These are phyloP conservation scores for Eueides isabella DNA, from an alignment of 1,140 invertebrate genomes.

Conservation along the genomic window DNA sequence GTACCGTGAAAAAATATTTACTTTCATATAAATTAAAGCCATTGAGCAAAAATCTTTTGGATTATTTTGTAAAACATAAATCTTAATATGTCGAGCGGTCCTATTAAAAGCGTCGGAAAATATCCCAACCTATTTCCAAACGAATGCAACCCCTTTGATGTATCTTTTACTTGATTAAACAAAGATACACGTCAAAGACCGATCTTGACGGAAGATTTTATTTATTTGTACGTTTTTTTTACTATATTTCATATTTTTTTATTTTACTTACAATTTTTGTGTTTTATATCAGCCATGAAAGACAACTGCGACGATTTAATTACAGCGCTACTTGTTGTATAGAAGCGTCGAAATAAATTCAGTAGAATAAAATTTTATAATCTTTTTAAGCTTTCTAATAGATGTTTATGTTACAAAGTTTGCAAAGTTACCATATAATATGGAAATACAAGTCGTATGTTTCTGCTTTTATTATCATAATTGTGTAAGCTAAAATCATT, in stretches of 20 bases:
- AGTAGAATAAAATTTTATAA: too few relatives aligned
- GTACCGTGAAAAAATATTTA: too few relatives aligned
- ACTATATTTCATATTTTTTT: background rate
- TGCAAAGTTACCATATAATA: too few relatives aligned
- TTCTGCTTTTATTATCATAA: too few relatives aligned
- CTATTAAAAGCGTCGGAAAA: background rate
- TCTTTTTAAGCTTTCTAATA: too few relatives aligned
- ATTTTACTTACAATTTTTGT: background rate
- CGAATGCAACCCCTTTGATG: background rate
- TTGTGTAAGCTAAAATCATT: too few relatives aligned
- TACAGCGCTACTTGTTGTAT: too few relatives aligned
- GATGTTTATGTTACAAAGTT: too few relatives aligned
- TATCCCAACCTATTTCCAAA: background rate
- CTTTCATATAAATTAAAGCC: background rate
- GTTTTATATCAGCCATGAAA: background rate
- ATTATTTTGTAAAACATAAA: background rate
- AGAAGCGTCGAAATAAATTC: too few relatives aligned
- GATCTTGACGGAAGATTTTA: background rate
- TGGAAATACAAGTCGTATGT: too few relatives aligned
- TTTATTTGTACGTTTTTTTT: background rate
- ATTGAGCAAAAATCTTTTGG: background rate
- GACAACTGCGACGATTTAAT: too few relatives aligned
- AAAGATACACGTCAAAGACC: constrained; percentile 8
- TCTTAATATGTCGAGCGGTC: background rate
- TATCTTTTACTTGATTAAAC: constrained; percentile 1